phyloP scores from a whole-genome alignment of 2,113 vertebrate species.

The Pygoscelis antarcticus region DNA sequence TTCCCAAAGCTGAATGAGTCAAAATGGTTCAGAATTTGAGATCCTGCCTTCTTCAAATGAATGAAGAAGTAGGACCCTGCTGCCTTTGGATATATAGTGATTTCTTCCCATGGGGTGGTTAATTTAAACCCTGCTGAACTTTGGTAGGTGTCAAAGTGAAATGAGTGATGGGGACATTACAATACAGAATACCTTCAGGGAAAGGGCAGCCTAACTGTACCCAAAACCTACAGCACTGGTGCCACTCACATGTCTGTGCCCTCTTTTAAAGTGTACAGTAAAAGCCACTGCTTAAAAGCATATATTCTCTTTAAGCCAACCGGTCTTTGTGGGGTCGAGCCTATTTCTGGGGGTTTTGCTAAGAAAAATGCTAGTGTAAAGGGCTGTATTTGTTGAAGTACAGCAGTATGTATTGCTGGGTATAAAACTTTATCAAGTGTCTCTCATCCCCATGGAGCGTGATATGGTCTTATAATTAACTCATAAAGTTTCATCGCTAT shows the following conservation, averaged over 20 bases:
- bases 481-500: background rate
- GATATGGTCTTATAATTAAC: background rate
- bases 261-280: background rate
- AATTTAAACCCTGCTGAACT: background rate
- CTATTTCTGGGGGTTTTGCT: background rate
- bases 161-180: background rate
- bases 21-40: background rate
- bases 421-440: background rate
- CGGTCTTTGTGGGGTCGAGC: background rate
- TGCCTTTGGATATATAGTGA: background rate
- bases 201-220: background rate
- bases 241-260: background rate
- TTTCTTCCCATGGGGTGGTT: background rate
- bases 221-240: background rate
- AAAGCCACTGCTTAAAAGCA: accelerated
- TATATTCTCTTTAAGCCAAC: background rate
- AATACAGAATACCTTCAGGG: background rate
- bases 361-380: background rate
- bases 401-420: background rate
- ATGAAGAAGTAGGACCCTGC: accelerated
- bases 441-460: background rate
- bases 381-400: background rate
- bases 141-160: background rate
- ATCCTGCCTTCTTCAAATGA: background rate
- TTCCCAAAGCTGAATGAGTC: background rate